Base-by-base conservation (phyloP, 1,140 invertebrate genomes). In the Drosophila virilis region DNA sequence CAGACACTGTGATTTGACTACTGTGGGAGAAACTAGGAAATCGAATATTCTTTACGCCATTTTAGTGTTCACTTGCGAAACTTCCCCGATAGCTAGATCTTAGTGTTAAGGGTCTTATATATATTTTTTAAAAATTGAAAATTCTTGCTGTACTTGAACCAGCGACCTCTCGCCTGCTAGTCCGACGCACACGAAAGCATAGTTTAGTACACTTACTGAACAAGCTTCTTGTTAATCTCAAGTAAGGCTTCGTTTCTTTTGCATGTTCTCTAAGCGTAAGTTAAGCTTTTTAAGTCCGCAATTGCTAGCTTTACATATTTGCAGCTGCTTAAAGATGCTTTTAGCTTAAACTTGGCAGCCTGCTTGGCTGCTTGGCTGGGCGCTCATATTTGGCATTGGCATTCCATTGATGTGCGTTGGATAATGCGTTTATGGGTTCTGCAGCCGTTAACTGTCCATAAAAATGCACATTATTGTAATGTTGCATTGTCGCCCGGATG, bases 401-500 rank as follows among this genome's bases (percentile, higher is more conserved):
- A 77, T 77, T 60, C 75, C 71, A 54, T 52, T 77, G 75, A 74
- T 74, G 65, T 77, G 71, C 66, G 64, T 43, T 51, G 82, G 81
- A 80, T 89, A 89, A 88, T 90, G 77, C 85, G 85, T 84, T 89
- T 88, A 89, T 89, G 80, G 83, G 48, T 77, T 67, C 67, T 84
- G 84, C 83, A 89, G 84, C 80, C 84, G 80, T 88, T 88, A 88
- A 80, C 83, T 80, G 84, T 80, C 80, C 85, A 89, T 88, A 88
- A 88, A 88, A 86, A 61, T 89, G 83, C 84, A 88, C 83, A 88
- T 88, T 88, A 88, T 89, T 83, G 83, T 88, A 89, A 89, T 88
- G 79, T 89, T 86, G 83, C 84, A 89, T 73, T 84, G 84, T 86
- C 78, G 76, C 72, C 52, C 28, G 71, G 74, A 80, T 77, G 77